phyloP scores from a whole-genome alignment of 2,113 vertebrate species.

The Petrocephalus zakoni region DNA sequence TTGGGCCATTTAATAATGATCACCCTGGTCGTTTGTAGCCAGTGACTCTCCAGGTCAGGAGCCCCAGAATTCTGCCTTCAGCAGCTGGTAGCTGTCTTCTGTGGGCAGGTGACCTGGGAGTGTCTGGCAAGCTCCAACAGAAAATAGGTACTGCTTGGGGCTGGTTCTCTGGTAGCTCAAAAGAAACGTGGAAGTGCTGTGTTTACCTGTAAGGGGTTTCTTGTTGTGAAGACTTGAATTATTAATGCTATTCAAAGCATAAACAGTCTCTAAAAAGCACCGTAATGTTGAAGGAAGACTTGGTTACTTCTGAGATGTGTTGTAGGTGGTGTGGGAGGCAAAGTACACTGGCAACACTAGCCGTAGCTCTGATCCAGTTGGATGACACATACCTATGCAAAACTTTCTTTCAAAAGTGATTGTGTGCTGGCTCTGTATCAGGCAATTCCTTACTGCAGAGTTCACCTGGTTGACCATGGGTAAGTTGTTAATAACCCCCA shows the following conservation, averaged over 20 bases:
- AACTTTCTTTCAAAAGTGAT: background rate
- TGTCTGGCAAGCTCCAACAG: background rate
- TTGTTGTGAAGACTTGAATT: background rate
- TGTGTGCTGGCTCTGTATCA: background rate
- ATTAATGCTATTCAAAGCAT: background rate
- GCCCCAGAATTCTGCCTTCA: background rate
- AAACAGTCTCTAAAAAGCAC: background rate
- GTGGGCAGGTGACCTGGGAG: background rate
- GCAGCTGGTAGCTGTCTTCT: background rate
- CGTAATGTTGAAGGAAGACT: background rate
- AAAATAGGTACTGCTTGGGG: background rate
- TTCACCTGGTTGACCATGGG: background rate
- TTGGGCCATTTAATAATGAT: background rate
- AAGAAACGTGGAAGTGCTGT: background rate
- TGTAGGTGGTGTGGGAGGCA: background rate
- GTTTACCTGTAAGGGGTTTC: background rate
- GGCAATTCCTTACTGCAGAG: background rate
- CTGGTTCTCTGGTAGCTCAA: background rate
- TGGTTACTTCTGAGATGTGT: background rate
- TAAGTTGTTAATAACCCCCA: background rate
- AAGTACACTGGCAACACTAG: background rate
- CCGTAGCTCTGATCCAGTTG: background rate
- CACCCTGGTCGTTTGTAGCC: background rate
- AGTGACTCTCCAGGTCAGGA: background rate
- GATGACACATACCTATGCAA: background rate